Conservation (phyloP, 1,140 invertebrate species). For the Drosophila bipectinata region DNA sequence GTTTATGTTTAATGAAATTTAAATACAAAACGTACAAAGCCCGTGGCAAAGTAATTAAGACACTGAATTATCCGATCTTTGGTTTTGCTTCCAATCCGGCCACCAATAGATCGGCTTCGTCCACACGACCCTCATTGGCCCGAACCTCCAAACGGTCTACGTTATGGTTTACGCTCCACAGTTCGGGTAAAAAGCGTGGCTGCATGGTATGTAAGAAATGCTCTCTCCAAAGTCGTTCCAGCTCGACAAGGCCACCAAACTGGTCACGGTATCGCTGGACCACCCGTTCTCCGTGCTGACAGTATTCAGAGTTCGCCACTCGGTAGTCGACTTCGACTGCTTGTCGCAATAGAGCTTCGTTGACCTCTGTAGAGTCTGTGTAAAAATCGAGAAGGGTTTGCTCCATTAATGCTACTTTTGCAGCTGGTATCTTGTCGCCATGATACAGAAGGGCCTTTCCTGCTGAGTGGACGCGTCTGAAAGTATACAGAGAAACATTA, state of each 20-base stretch:
- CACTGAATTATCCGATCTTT: conserved; percentile 10
- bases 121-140: conserved; percentile 84
- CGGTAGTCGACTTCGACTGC: conserved; percentile 84
- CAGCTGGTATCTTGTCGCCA: conserved; percentile 85
- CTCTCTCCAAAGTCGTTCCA: conserved; percentile 91
- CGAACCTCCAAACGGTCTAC: conserved; percentile 85
- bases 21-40: conserved; percentile 57
- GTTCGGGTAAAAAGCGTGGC: conserved; percentile 88
- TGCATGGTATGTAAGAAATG: conserved; percentile 91
- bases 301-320: conserved; percentile 85
- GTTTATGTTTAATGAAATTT: conserved; percentile 56
- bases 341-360: conserved; percentile 84
- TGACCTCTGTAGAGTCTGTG: conserved; percentile 83
- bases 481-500: conserved; percentile 15
- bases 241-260: conserved; percentile 87
- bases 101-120: conserved; percentile 83
- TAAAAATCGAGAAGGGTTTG: conserved; percentile 84
- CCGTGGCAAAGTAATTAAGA: conserved; percentile 19
- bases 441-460: conserved; percentile 87
- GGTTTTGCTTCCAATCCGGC: conserved; percentile 73
- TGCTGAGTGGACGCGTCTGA: conserved; percentile 87
- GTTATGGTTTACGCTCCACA: conserved; percentile 92
- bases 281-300: conserved; percentile 88
- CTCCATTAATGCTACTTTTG: conserved; percentile 85
- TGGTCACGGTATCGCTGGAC: conserved; percentile 86